Conservation (phyloP, 2,888 invertebrate species). For the Mystacides longicornis region DNA sequence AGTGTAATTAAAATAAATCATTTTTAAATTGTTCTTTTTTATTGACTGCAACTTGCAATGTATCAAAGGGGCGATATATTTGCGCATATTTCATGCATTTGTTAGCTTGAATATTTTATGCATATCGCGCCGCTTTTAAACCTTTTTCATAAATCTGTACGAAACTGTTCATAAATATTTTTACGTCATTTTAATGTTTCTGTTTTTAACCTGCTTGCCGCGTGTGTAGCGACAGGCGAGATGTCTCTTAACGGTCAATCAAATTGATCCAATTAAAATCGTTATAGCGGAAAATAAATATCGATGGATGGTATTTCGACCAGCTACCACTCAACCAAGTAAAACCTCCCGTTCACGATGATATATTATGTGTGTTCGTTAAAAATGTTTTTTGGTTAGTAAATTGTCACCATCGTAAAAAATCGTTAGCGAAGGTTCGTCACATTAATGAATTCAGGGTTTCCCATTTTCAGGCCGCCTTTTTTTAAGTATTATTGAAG, state of each 20-base stretch:
- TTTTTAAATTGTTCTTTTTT: background rate
- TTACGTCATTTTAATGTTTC: background rate
- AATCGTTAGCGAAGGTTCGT: too few relatives aligned
- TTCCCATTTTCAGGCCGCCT: too few relatives aligned
- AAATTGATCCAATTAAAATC: conserved; percentile 19
- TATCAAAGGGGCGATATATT: background rate
- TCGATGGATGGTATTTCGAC: too few relatives aligned
- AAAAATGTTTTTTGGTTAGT: too few relatives aligned
- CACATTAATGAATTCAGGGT: too few relatives aligned
- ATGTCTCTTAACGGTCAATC: conserved; percentile 15
- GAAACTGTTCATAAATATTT: conserved; percentile 4
- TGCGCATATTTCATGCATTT: conserved; percentile 10
- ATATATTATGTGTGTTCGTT: too few relatives aligned
- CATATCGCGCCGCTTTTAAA: conserved; percentile 3
- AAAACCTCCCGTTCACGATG: too few relatives aligned
- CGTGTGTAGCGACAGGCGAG: background rate
- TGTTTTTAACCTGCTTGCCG: too few relatives aligned
- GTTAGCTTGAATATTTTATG: conserved; percentile 1
- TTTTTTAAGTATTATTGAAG: too few relatives aligned
- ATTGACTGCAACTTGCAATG: background rate
- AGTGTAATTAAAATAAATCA: conserved; percentile 1
- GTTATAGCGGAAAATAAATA: conserved; percentile 4
- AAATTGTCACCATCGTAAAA: too few relatives aligned
- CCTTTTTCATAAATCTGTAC: conserved; percentile 12
- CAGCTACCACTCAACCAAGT: too few relatives aligned